A percentile compares a stretch with the other conserved stretches of the same genome.
phyloP scores from a whole-genome alignment of 2,888 invertebrate genomes.

The Ichneumon xanthorius region DNA sequence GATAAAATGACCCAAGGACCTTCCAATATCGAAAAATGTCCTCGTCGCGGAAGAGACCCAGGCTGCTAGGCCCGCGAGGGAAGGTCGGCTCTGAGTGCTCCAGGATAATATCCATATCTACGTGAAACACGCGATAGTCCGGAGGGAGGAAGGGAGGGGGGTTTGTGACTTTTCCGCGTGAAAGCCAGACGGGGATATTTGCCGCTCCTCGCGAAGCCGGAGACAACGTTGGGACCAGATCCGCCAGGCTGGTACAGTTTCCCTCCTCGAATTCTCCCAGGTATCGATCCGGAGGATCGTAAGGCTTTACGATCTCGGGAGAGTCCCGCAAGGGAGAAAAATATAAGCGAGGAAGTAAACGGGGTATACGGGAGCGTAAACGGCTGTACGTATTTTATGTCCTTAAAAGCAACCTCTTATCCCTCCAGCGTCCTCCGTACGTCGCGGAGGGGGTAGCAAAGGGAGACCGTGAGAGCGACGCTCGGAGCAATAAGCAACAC shows the following conservation, averaged over 20 bases:
- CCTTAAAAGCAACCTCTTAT: constrained; percentile 82
- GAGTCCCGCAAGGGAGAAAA: constrained; percentile 36
- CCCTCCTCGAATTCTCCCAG: constrained; percentile 30
- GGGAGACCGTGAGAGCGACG: not conserved
- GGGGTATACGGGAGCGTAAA: constrained; percentile 52
- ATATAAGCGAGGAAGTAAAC: constrained; percentile 65
- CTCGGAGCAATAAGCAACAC: constrained; percentile 8
- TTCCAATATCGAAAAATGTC: constrained; percentile 44
- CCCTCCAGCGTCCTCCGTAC: constrained; percentile 58
- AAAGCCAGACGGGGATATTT: not conserved
- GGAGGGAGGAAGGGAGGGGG: constrained; percentile 17
- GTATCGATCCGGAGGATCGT: constrained; percentile 67
- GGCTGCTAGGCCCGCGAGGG: constrained; percentile 18
- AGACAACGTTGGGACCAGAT: constrained; percentile 17
- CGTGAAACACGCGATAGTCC: constrained; percentile 62
- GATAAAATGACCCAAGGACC: constrained; percentile 14
- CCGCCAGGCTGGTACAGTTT: constrained; percentile 18
- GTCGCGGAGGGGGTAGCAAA: constrained; percentile 21
- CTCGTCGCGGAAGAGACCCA: constrained; percentile 10
- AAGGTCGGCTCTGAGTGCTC: constrained; percentile 56
- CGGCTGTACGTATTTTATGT: constrained; percentile 77
- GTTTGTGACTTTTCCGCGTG: not conserved
- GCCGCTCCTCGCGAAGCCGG: constrained; percentile 38
- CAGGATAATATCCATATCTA: constrained; percentile 65
- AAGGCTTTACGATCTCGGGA: constrained; percentile 64